Evolutionary conservation across 1,140 invertebrate species (phyloP).

Genomic region (Wiebesia pumilae): DNA sequence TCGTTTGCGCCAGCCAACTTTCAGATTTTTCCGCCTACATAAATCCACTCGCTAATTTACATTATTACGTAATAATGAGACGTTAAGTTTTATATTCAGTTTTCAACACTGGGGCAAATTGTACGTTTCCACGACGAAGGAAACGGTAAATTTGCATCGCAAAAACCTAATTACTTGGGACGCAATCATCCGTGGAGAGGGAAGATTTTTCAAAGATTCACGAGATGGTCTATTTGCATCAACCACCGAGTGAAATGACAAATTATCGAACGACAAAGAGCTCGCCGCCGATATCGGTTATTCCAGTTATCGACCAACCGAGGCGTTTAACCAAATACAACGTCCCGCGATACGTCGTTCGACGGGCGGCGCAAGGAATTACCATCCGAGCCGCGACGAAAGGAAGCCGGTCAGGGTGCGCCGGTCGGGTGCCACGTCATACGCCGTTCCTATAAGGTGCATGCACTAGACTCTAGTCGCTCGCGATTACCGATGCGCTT

Average conservation of each 20-base stretch:
- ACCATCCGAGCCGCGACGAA: background rate
- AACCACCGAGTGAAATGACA: background rate
- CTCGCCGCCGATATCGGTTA: no score
- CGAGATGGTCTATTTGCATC: background rate
- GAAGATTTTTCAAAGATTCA: no score
- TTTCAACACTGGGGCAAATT: background rate
- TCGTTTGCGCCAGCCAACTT: background rate
- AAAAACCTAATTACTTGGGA: background rate
- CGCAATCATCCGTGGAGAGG: no score
- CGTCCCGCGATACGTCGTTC: background rate
- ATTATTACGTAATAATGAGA: background rate
- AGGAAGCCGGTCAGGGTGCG: slow-evolving; percentile 4
- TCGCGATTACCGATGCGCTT: slow-evolving; percentile 32
- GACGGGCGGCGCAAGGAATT: background rate
- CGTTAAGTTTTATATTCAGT: background rate
- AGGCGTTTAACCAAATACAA: no score
- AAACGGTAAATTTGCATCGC: background rate
- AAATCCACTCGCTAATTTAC: background rate
- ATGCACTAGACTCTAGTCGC: background rate
- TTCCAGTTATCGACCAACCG: no score
- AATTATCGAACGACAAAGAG: no score
- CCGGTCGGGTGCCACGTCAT: slow-evolving; percentile 36
- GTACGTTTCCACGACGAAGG: background rate
- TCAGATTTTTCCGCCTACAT: background rate
- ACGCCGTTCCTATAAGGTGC: slow-evolving; percentile 1